Evolutionary conservation across 2,797 vertebrate species (phyloP).

Genomic region (Acropternis orthonyx): DNA sequence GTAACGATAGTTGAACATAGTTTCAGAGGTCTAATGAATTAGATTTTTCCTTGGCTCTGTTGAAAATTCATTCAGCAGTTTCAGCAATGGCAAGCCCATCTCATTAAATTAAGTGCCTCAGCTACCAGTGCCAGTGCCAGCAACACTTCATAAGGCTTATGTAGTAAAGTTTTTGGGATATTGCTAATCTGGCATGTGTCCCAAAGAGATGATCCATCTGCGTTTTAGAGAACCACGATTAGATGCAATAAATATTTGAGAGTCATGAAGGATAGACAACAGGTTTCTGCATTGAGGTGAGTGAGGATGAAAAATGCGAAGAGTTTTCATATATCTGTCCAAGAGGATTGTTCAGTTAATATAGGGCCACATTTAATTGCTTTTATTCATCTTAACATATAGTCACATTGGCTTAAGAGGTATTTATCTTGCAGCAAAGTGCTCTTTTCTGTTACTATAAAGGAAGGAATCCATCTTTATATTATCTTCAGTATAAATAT

Average conservation of each 20-base stretch:
- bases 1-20: conserved; percentile 32
- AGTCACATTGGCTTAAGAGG: not conserved
- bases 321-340: not conserved
- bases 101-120: conserved; percentile 80
- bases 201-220: conserved; percentile 45
- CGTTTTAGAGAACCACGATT: conserved; percentile 25
- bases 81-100: conserved; percentile 69
- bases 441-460: not conserved
- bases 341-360: not conserved
- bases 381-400: not conserved
- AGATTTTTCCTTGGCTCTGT: conserved; percentile 67
- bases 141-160: conserved; percentile 63
- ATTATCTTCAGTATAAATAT: not conserved
- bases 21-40: conserved; percentile 75
- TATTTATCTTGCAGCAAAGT: not conserved
- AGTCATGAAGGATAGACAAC: not conserved
- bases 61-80: conserved; percentile 76
- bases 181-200: conserved; percentile 71
- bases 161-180: conserved; percentile 56
- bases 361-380: not conserved
- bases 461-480: not conserved
- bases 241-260: conserved; percentile 32
- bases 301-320: not conserved
- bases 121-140: conserved; percentile 59
- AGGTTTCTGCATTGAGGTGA: not conserved